Evolutionary conservation across 2,888 invertebrate species (phyloP), one percentile per base, ranked within the genome.

Genomic region (Anoplius nigerrimus): DNA sequence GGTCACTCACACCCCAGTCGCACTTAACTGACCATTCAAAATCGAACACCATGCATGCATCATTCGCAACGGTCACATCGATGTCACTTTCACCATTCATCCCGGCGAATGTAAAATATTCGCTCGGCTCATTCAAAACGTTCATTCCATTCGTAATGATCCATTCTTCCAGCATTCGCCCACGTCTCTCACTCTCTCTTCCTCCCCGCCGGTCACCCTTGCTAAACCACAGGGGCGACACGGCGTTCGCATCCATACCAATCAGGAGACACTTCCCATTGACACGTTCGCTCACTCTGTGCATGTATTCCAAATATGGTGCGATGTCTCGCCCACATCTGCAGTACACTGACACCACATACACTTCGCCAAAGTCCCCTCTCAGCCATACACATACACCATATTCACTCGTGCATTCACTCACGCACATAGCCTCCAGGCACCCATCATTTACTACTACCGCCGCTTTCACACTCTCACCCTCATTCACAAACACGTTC

Each of bases 161-260:
- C 20, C 58, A 52, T n/a, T 66, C 58, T 43, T 61, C 66, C 11
- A 75, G 16, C 11, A 42, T 1, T 0, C 22, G 11, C 6, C 27
- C 62, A 0, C 24, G 18, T 24, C 15, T 16, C n/a, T 56, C 57
- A 22, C 18, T 57, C 18, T 42, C 60, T 13, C 53, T 27, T 21
- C 45, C n/a, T 1, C 24, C 3, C 2, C 48, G 15, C 21, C 5
- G 43, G 2, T 59, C 11, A 2, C 62, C 13, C 42, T 68, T 71
- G 20, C 75, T 76, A 34, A 65, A 65, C 78, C 80, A 82, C 15
- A 79, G 16, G 5, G 65, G 71, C 0, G 77, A 78, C 2, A 71
- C 59, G 0, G 78, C 78, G 61, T 81, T 79, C 11, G 77, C 79
- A 68, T 80, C 77, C 61, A 77, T 71, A 0, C 76, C 75, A 2